Base-by-base conservation (phyloP, 1,140 invertebrate species). In the Cherax quadricarinatus region DNA sequence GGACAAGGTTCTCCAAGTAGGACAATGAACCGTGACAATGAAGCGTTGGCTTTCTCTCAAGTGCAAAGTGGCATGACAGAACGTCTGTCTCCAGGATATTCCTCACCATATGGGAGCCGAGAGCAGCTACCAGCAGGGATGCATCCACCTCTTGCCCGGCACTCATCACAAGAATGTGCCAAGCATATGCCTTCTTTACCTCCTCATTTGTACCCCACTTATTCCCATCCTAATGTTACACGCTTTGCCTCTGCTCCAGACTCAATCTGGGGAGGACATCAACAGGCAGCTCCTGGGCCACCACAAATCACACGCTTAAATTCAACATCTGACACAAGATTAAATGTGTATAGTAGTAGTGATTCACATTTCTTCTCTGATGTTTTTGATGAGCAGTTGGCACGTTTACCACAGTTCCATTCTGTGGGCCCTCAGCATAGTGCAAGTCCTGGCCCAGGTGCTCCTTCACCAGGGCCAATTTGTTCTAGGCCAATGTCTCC, bases 181-280 rank as follows among this genome's bases (percentile, higher is more conserved):
- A 80, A 92, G 66, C 89, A 88, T 70, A 75, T 92, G 62, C 5
- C 83, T 57, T 84, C 93, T 75, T 88, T 92, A 53, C 85, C 89
- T 14, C 88, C 87, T 79, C 85, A 92, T 85, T 57, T 90, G 4
- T 91, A 87, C 70, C 92, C 93, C 73, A 73, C 94, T 75, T 78
- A 92, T 60, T 85, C 93, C 75, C 96, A 96, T 94, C 95, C 96
- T 93, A 96, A 96, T 93, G 96, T 97, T 18, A 97, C 96, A 10
- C 96, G 97, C 53, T 98, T 97, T 30, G 97, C 97, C 1, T 98
- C 97, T 14, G 97, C 97, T 4, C 97, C 97, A 4, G 97, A 97
- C 94, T 96, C 96, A 96, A 95, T 94, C 95, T 95, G 93, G 96
- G 94, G 90, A 96, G 95, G 88, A 75, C 89, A 86, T 80, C 92